Evolutionary conservation across 2,113 vertebrate genomes (phyloP), one percentile per base, ranked within the genome.

Genomic region (Procapra przewalskii): DNA sequence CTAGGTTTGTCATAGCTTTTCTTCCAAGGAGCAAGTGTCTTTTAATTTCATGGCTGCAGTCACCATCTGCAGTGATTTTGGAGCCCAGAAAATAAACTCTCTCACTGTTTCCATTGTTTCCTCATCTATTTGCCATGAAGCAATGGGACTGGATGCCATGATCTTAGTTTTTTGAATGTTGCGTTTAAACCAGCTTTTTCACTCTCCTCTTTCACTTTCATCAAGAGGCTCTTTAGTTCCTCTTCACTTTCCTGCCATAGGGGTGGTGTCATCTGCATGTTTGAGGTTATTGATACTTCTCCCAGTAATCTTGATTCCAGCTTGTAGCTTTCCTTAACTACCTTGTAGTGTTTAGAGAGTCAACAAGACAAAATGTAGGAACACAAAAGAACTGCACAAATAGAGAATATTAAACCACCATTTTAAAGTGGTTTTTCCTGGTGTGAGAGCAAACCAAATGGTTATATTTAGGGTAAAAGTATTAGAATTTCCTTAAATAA

Each of bases 391-490:
- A 64, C 36, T 45, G 67, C 19, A 43, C 17, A 80, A 81, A 80
- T 45, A 45, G 3, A 81, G 45, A 85, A 79, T 36, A 91, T 27
- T 52, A 85, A 79, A 43, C 6, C 57, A 15, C 29, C 48, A 86
- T 89, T 94, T 90, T 62, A 81, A 80, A 87, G n/a, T 83, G 21
- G 3, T 75, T 94, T 97, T 95, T 95, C 52, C 79, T 84, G 15
- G 14, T 83, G 9, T 62, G 48, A 95, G 45, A 93, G 40, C 31
- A 91, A 96, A 85, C 43, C 11, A 90, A 90, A 96, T 91, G 27
- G 45, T 71, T 82, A 40, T 67, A 52, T 79, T 64, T 87, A 57
- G 50, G 21, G 45, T 80, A 23, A 71, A 93, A 87, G 5, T 48
- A 31, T 84, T 80, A 62, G 55, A 48, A 93, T 93, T 91, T 77